Conservation (phyloP, 2,113 vertebrate genomes). For the Tychaedon coryphoeus region DNA sequence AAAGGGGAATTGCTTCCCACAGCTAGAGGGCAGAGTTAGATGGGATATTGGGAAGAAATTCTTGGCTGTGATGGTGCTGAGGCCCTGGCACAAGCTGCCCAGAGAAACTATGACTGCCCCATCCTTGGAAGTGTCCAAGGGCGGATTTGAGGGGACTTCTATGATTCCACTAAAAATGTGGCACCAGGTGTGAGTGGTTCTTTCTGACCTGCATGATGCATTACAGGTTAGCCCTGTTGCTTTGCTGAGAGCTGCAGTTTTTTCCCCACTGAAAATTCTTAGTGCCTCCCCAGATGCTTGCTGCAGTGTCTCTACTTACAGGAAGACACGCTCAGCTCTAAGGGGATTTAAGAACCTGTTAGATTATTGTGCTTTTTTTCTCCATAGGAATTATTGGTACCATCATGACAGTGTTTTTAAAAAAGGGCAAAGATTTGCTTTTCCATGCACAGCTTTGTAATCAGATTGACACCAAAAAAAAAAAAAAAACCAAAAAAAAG, state of each 20-base stretch:
- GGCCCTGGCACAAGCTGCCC: not conserved
- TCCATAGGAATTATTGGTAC: not conserved
- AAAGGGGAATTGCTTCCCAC: not conserved
- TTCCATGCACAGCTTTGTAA: not conserved
- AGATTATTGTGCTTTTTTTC: rapidly evolving
- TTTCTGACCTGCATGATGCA: not conserved
- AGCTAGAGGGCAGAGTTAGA: not conserved
- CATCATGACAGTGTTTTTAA: not conserved
- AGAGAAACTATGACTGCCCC: not conserved
- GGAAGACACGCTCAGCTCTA: not conserved
- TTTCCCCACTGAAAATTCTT: not conserved
- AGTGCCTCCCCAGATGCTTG: not conserved
- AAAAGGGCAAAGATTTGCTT: not conserved
- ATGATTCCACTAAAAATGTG: not conserved
- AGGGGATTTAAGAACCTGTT: not conserved
- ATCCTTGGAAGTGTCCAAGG: not conserved
- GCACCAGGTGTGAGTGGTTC: rapidly evolving
- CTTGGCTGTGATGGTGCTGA: not conserved
- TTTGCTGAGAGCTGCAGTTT: not conserved
- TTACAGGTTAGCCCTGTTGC: not conserved
- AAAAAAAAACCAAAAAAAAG: too few relatives aligned
- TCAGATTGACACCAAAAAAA: not conserved
- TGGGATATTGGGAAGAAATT: not conserved
- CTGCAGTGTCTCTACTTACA: not conserved
- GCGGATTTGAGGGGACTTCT: not conserved